Base-by-base conservation (phyloP, 2,113 vertebrate genomes). In the Nettapus auritus region DNA sequence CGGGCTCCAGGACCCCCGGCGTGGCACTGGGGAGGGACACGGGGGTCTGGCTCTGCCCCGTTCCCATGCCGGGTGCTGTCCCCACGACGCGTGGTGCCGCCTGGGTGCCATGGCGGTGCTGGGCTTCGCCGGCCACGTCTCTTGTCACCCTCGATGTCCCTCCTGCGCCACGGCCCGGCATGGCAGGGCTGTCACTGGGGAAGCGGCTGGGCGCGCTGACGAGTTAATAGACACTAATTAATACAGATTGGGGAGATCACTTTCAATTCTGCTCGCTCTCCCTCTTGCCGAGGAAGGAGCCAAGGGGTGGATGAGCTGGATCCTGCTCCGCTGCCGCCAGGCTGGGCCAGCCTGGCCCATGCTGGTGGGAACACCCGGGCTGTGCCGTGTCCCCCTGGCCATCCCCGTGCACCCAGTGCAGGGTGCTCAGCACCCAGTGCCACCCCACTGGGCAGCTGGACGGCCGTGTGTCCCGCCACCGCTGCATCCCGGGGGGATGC, bases 151-250 rank as follows among this genome's bases (percentile, higher is more conserved):
- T 26, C 3, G 0, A 2, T n/a, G 64, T 81, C 68, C 76, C 76
- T 63, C 15, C 86, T 40, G 48, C 0, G 0, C 73, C 11, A 8
- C 0, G 0, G 94, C 68, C 80, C 5, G 4, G 56, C 60, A 7
- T 1, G 53, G 75, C 91, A 3, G 1, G 82, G 94, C 86, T 60
- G 62, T 92, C 95, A 76, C 68, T 53, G 62, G 50, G 89, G 94
- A 94, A 93, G 89, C 34, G 56, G 69, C 93, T 91, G 69, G 68
- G 79, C 20, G 17, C 11, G 6, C 84, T 96, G 95, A 97, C 0
- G 6, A 97, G 92, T 95, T 96, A 97, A 97, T 97, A 96, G 92
- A 96, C 90, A 86, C 90, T 97, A 97, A 97, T 97, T 91, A 84
- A 82, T 97, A 97, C 94, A 96, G 97, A 96, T 92, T 83, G 97